Evolutionary conservation across 2,888 invertebrate species (phyloP), one percentile per base, ranked within the genome.

Genomic region (Phymatocera aterrima): DNA sequence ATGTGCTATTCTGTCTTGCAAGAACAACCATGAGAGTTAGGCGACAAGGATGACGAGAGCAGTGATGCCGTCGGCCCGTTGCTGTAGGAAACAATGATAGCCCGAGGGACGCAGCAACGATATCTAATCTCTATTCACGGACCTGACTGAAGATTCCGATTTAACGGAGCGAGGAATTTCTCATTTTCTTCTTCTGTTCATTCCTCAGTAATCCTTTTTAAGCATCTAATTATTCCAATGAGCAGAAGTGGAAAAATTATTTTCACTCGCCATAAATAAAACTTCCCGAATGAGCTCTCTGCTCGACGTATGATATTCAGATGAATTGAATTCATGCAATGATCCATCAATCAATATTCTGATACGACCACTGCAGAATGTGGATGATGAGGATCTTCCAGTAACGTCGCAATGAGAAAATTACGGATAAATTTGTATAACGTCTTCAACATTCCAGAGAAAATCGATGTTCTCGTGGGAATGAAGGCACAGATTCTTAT

Each of bases 41-140:
- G n/a, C n/a, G 37, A 64, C 40, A 24, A 68, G 46, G 43, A 43
- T 21, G n/a, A 24, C 43, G 28, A 68, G 21, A 21, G 8, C 48
- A 34, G 72, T 51, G 72, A 72, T 72, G 51, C 72, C 51, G 34
- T 72, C 31, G 46, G 15, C 65, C 40, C 65, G 43, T 24, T 40
- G 28, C 68, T 46, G 68, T 43, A 43, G 46, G 34, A 72, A 34
- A 31, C 78, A 65, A 78, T 70, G 78, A 78, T 70, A 21, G 68
- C 78, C 51, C 68, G 51, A 24, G 37, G 78, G 70, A 78, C 68
- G 40, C 70, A 21, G 68, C 65, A 54, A 78, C 43, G 65, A 68
- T 70, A 24, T 78, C 68, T 70, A 68, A 68, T 51, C 78, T 78
- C 78, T 51, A 78, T 46, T 78, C 78, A 68, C 51, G 31, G 15